Conservation (phyloP, 2,113 vertebrate genomes). For the Actinemys pallida region DNA sequence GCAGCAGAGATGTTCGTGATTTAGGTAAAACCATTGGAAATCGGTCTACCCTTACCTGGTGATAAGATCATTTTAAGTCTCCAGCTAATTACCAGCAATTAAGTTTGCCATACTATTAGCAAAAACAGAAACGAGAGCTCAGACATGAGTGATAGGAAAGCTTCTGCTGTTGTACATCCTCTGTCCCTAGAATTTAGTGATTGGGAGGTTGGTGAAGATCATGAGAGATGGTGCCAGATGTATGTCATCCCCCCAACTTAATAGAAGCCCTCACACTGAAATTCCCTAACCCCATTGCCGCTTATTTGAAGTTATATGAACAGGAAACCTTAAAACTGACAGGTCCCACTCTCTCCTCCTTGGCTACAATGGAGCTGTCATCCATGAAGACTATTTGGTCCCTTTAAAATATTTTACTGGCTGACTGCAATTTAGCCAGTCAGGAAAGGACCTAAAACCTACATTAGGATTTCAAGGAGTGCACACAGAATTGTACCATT, state of each 20-base stretch:
- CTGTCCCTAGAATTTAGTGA: background rate
- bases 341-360: background rate
- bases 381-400: background rate
- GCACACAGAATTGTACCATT: background rate
- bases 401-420: background rate
- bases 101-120: background rate
- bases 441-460: background rate
- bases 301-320: background rate
- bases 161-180: background rate
- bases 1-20: slow-evolving; percentile 3
- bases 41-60: background rate
- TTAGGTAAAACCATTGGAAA: background rate
- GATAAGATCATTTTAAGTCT: background rate
- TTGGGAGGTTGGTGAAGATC: background rate
- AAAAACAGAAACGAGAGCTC: background rate
- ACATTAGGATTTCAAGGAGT: background rate
- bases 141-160: background rate
- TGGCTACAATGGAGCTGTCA: background rate
- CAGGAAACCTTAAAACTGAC: background rate
- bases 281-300: background rate
- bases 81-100: background rate
- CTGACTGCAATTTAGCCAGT: background rate
- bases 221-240: background rate
- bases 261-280: background rate
- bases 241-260: background rate